Evolutionary conservation across 2,888 invertebrate genomes (phyloP).

Genomic region (Andrena hattorfiana): DNA sequence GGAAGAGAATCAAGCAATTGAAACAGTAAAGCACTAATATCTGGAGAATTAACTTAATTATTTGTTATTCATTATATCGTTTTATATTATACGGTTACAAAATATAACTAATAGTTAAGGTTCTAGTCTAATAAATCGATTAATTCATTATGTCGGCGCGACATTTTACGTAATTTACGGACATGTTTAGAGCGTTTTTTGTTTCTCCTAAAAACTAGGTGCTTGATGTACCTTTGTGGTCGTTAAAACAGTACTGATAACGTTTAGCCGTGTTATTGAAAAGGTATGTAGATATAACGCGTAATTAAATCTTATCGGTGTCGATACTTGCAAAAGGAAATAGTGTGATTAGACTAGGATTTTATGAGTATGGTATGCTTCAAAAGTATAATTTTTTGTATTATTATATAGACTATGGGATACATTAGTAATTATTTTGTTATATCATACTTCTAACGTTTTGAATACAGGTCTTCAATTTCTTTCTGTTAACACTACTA

Average conservation of each 20-base stretch:
- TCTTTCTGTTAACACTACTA: conserved; percentile 41
- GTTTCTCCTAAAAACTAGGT: conserved; percentile 11
- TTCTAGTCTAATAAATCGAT: conserved; percentile 50
- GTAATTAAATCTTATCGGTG: conserved; percentile 3
- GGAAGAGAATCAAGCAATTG: conserved; percentile 19
- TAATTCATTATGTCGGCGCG: conserved; percentile 24
- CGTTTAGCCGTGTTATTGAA: conserved; percentile 22
- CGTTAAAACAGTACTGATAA: conserved; percentile 21
- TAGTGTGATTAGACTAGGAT: conserved; percentile 41
- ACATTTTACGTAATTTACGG: conserved; percentile 23
- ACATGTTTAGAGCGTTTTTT: conserved; percentile 6
- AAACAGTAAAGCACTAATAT: conserved; percentile 15
- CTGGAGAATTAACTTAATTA: conserved; percentile 44
- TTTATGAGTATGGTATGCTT: conserved; percentile 41
- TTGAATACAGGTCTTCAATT: conserved; percentile 65
- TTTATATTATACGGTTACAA: conserved; percentile 31
- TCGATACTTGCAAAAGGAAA: conserved; percentile 10
- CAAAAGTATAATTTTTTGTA: conserved; percentile 38
- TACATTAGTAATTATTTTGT: conserved; percentile 46
- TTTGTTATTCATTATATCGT: conserved; percentile 24
- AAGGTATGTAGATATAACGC: conserved; percentile 5
- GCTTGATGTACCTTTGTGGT: background rate
- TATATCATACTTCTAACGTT: conserved; percentile 37
- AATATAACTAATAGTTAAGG: conserved; percentile 41
- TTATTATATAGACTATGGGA: conserved; percentile 28